These are phyloP conservation scores for Acanthisitta chloris DNA, from an alignment of 2,113 vertebrate species.

Conservation along the genomic window DNA sequence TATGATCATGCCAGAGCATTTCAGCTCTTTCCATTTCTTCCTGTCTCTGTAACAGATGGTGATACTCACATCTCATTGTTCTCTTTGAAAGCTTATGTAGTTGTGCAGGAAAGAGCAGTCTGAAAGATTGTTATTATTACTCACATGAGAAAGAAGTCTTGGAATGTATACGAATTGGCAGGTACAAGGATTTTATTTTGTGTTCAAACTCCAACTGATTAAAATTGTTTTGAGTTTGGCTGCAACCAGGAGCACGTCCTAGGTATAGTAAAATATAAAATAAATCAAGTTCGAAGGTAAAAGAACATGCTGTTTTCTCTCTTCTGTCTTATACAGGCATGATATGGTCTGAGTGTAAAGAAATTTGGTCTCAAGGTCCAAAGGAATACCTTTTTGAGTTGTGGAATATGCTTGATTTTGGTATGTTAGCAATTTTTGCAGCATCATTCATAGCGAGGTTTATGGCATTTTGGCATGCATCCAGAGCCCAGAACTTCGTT, in stretches of 20 bases:
- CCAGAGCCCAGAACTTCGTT: slow-evolving; percentile 87
- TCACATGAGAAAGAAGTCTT: neutral
- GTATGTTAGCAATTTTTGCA: slow-evolving; percentile 92
- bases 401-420: slow-evolving; percentile 97
- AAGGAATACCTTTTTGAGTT: slow-evolving; percentile 93
- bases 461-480: slow-evolving; percentile 96
- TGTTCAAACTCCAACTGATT: neutral
- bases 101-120: neutral
- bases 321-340: slow-evolving; percentile 79
- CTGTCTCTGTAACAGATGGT: neutral
- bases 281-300: neutral
- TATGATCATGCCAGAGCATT: neutral
- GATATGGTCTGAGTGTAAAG: slow-evolving; percentile 95
- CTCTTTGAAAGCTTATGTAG: neutral
- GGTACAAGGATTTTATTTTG: neutral
- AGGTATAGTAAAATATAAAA: neutral
- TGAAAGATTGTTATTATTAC: neutral
- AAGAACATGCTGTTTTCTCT: neutral
- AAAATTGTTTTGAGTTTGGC: neutral
- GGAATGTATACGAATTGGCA: neutral
- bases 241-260: neutral
- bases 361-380: slow-evolving; percentile 93
- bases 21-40: neutral
- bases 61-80: neutral
- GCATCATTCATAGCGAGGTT: slow-evolving; percentile 93